Base-by-base conservation (phyloP, 2,113 vertebrate genomes). In the Platichthys stellatus region DNA sequence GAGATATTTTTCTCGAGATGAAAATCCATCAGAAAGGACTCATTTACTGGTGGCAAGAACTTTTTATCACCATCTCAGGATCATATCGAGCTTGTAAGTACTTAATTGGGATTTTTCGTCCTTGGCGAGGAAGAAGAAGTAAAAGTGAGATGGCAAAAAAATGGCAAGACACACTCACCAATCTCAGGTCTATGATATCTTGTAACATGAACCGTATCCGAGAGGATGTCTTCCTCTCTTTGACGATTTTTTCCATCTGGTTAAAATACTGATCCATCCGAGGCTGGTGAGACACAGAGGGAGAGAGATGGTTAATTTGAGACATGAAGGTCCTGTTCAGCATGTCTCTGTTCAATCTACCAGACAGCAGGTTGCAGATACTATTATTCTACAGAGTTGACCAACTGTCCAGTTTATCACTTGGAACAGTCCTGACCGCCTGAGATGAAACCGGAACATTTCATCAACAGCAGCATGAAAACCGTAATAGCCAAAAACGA, bases 221-320 rank as follows among this genome's bases (percentile, higher is more conserved):
- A 4, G 97, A 99, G 0, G 98, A 98, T 0, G 97, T 98, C 95
- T 99, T 99, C 74, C 97, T 95, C 92, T 99, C 98, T 86, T 99
- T 99, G 69, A 99, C 97, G 6, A 99, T 99, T 94, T 99, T 99
- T 84, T 97, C 98, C 97, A 99, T 99, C 89, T 99, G 98, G 93
- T 97, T 95, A 88, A 99, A 99, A 89, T 99, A 99, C 90, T 99
- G 98, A 90, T 99, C 98, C 97, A 99, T 99, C 18, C 98, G 98
- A 72, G 98, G 98, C 98, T 99, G 69, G 26, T 1, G 21, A 76
- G 15, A 59, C 5, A 65, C 24, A 59, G 1, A 70, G 17, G 58
- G 4, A 67, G 6, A 20, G 17, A 23, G 45, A 58, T n/a, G 69
- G 23, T 71, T 75, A 31, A 58, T 63, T 20, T 31, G 17, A 84